Evolutionary conservation across 2,797 vertebrate species (phyloP).

Genomic region (Pempheris klunzingeri): DNA sequence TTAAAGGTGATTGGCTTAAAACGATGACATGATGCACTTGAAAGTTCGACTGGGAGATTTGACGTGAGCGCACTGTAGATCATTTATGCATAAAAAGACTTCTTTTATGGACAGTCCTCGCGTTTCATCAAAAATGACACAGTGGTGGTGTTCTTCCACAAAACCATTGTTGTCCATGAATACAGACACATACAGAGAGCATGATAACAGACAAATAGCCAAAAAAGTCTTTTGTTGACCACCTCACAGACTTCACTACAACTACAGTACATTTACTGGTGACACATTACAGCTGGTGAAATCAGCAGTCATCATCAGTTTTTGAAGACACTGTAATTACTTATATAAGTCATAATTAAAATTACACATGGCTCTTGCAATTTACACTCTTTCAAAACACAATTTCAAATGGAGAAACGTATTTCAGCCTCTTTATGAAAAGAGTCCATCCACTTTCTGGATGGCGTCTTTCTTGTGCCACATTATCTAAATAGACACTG

Average conservation of each 20-base stretch:
- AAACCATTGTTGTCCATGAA: neutral
- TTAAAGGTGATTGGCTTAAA: neutral
- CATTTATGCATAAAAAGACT: neutral
- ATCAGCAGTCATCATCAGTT: neutral
- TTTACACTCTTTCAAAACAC: neutral
- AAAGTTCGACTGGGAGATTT: neutral
- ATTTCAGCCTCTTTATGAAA: neutral
- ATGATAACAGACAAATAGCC: too few species aligned
- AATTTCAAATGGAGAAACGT: neutral
- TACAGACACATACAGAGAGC: too few species aligned
- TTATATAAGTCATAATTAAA: neutral
- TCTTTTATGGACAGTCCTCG: neutral
- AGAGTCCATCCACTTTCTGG: neutral
- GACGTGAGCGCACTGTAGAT: neutral
- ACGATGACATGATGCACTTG: neutral
- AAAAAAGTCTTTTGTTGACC: too few species aligned
- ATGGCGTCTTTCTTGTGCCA: neutral
- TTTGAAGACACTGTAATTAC: neutral
- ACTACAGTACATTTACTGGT: neutral
- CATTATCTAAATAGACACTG: slow-evolving; percentile 1
- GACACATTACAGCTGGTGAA: too few species aligned
- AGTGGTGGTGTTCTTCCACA: neutral
- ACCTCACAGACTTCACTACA: neutral
- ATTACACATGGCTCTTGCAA: neutral
- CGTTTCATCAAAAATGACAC: neutral